Evolutionary conservation across 2,797 vertebrate genomes (phyloP).

Genomic region (Aselliscus stoliczkanus): DNA sequence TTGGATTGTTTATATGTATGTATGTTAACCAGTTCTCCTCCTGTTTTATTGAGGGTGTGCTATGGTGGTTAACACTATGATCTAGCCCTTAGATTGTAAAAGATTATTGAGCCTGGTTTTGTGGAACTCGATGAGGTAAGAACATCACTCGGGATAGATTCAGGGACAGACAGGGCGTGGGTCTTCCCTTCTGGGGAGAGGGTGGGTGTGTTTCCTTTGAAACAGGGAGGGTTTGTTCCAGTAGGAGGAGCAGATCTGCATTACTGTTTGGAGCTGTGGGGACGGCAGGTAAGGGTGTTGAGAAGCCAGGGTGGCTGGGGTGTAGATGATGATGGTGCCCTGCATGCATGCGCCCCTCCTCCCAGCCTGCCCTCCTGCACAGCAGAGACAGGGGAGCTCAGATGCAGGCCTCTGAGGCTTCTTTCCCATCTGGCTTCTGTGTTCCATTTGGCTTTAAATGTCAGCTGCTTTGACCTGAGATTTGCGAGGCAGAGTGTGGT

Average conservation of each 20-base stretch:
- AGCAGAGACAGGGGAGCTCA: background rate
- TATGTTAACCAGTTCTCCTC: background rate
- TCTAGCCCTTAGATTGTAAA: background rate
- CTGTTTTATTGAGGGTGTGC: background rate
- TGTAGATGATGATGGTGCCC: no score
- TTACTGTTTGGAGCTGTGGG: background rate
- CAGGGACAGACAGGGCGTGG: accelerated
- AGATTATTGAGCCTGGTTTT: background rate
- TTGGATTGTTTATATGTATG: background rate
- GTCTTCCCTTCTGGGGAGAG: background rate
- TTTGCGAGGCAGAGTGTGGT: background rate
- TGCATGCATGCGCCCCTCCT: accelerated
- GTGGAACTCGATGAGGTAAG: background rate
- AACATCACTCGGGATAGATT: background rate
- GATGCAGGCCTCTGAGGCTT: accelerated
- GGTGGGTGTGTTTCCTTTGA: background rate
- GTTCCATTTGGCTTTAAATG: background rate
- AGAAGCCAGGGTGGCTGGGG: background rate
- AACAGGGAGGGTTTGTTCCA: background rate
- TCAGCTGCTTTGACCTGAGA: background rate
- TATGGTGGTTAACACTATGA: background rate
- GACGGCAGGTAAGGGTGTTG: background rate
- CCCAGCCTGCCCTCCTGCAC: background rate
- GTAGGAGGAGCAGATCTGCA: background rate
- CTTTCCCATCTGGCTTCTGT: background rate